Conservation (phyloP, 2,113 vertebrate genomes). For the Caracal caracal region DNA sequence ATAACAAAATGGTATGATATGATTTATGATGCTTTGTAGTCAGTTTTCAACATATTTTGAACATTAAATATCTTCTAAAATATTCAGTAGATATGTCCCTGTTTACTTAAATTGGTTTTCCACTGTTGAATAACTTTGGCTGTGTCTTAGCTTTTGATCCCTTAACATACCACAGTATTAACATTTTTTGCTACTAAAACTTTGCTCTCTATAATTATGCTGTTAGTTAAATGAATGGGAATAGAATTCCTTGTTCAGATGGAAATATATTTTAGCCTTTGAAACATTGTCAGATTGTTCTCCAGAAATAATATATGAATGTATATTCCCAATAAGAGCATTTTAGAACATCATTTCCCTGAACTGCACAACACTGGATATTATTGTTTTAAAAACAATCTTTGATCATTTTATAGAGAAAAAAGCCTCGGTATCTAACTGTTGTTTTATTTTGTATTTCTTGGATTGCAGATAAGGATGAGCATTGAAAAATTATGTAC, state of each 20-base stretch:
- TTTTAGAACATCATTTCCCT: constrained; percentile 44
- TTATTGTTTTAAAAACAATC: constrained; percentile 24
- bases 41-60: constrained; percentile 34
- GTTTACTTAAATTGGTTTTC: constrained; percentile 42
- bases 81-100: constrained; percentile 8
- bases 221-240: constrained; percentile 3
- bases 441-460: background rate
- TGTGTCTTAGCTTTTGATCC: constrained; percentile 20
- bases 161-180: background rate
- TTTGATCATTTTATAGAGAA: background rate
- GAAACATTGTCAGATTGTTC: constrained; percentile 4
- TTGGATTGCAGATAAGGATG: background rate
- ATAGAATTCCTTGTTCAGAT: constrained; percentile 52
- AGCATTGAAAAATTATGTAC: constrained; percentile 20
- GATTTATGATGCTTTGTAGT: background rate
- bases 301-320: constrained; percentile 32
- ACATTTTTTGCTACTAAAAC: constrained; percentile 30
- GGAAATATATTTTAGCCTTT: background rate
- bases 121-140: constrained; percentile 11
- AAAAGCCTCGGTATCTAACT: background rate
- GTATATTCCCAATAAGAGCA: background rate
- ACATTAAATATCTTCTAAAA: constrained; percentile 11
- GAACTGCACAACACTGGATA: background rate
- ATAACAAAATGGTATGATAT: background rate
- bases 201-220: constrained; percentile 3